Evolutionary conservation across 2,797 vertebrate species (phyloP).

Genomic region (Ciconia nigra): DNA sequence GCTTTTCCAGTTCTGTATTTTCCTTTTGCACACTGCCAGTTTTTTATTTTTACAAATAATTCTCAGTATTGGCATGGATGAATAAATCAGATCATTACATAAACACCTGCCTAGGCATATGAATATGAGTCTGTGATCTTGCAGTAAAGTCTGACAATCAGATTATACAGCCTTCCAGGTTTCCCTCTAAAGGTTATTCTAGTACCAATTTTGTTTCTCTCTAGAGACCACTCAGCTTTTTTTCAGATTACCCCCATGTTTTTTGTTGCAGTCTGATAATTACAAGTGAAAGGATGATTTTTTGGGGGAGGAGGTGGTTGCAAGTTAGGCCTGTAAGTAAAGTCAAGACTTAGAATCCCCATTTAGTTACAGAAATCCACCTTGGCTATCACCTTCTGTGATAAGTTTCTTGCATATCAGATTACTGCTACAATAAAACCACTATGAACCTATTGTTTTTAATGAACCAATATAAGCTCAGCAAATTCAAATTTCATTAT

Average conservation of each 20-base stretch:
- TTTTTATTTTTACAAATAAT: not conserved
- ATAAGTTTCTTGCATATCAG: not conserved
- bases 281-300: not conserved
- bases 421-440: not conserved
- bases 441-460: not conserved
- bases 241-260: not conserved
- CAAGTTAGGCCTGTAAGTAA: not conserved
- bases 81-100: not conserved
- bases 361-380: not conserved
- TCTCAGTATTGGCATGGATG: not conserved
- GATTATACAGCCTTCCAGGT: not conserved
- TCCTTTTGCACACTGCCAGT: accelerated
- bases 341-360: not conserved
- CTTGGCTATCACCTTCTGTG: not conserved
- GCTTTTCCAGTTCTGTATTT: not conserved
- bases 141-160: not conserved
- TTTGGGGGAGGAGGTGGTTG: accelerated
- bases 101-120: not conserved
- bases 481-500: not conserved
- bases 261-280: not conserved
- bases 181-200: not conserved
- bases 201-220: not conserved
- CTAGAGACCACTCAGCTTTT: not conserved
- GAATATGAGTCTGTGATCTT: not conserved
- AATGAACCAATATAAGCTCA: not conserved